Evolutionary conservation across 1,140 invertebrate species (phyloP).

Genomic region (Drosophila baimaii): DNA sequence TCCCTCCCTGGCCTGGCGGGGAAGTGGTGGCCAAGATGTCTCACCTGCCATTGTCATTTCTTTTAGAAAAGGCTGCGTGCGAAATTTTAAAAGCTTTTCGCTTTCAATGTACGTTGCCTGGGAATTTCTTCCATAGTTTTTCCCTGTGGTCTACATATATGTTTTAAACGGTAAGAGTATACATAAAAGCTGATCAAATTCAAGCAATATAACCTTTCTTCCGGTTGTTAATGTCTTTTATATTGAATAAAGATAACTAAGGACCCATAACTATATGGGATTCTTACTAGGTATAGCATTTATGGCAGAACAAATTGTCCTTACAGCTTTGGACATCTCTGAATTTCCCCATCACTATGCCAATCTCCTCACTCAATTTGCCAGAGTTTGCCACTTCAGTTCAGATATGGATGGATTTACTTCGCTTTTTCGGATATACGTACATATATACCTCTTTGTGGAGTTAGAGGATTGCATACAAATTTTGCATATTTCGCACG

Average conservation of each 20-base stretch:
- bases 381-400: conserved; percentile 14
- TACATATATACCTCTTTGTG: background rate
- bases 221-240: background rate
- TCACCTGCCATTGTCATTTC: background rate
- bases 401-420: too few species aligned
- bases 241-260: too few species aligned
- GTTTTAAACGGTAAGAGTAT: conserved; percentile 6
- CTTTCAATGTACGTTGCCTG: conserved; percentile 57
- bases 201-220: background rate
- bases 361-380: conserved; percentile 15
- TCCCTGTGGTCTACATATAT: conserved; percentile 14
- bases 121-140: background rate
- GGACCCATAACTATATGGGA: background rate
- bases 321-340: background rate
- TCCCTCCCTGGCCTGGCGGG: background rate
- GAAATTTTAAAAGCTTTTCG: conserved; percentile 70
- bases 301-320: conserved; percentile 12
- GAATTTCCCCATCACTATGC: background rate
- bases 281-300: conserved; percentile 9
- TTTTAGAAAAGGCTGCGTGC: conserved; percentile 16
- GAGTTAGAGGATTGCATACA: conserved; percentile 38
- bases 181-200: conserved; percentile 7
- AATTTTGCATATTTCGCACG: conserved; percentile 28
- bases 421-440: too few species aligned
- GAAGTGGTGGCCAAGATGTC: background rate